A percentile compares a stretch with the other conserved stretches of the same genome.
These are phyloP conservation scores for Tupaia tana DNA, from an alignment of 2,113 vertebrate species.

Conservation along the genomic window DNA sequence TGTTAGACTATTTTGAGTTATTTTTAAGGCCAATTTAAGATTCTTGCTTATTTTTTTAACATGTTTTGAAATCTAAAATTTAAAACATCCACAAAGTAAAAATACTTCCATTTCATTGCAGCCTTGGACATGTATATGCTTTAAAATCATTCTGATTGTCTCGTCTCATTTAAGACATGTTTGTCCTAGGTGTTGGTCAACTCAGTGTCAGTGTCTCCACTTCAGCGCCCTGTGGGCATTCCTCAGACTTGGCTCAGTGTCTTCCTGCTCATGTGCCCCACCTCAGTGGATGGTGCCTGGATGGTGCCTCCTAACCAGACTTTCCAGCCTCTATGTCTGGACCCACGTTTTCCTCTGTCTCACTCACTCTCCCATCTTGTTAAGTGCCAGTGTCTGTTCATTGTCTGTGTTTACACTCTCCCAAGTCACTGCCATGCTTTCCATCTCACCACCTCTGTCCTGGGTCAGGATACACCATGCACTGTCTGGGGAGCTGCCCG, in stretches of 20 bases:
- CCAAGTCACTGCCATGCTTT: neutral
- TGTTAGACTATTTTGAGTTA: neutral
- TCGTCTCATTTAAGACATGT: neutral
- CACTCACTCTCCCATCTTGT: rapidly evolving
- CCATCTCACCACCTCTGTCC: too few relatives aligned
- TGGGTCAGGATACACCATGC: rapidly evolving
- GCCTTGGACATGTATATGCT: neutral
- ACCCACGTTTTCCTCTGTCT: too few relatives aligned
- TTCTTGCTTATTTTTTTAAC: conserved; percentile 53
- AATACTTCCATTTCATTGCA: neutral
- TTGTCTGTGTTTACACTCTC: rapidly evolving
- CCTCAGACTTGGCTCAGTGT: neutral
- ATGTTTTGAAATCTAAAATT: conserved; percentile 41
- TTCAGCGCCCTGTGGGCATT: rapidly evolving
- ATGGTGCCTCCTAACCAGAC: neutral
- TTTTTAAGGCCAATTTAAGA: neutral
- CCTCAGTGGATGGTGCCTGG: too few relatives aligned
- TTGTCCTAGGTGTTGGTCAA: neutral
- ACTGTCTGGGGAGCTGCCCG: rapidly evolving
- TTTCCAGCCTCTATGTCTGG: neutral
- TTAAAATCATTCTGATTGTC: neutral
- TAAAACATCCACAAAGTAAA: neutral
- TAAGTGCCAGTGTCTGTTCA: too few relatives aligned
- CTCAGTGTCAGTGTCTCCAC: rapidly evolving
- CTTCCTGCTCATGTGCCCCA: neutral